phyloP scores from a whole-genome alignment of 1,140 invertebrate genomes.

The Oedothorax gibbosus region DNA sequence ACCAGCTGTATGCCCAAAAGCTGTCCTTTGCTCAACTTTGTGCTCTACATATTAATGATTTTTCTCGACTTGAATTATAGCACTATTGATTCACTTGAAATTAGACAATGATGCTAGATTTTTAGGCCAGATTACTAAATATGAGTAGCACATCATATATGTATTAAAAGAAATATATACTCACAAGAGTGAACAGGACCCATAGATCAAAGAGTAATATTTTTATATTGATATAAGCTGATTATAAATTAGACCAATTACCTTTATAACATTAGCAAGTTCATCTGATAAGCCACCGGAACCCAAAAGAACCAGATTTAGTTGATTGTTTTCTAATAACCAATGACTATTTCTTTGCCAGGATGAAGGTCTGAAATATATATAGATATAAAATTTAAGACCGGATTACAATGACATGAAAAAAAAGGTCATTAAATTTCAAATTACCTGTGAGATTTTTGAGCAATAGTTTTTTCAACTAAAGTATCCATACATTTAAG shows the following conservation, averaged over 20 bases:
- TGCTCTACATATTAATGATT: no score
- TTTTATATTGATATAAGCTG: no score
- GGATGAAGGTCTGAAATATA: conserved; percentile 73
- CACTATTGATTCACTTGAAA: no score
- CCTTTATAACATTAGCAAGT: conserved; percentile 81
- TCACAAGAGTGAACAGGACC: no score
- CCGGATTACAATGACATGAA: background rate
- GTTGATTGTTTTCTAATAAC: conserved; percentile 78
- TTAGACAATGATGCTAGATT: no score
- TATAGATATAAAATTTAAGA: background rate
- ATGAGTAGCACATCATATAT: no score
- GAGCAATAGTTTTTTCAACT: conserved; percentile 71
- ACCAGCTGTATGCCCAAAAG: no score
- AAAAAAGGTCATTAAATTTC: background rate
- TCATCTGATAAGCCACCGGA: conserved; percentile 82
- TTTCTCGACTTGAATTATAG: no score
- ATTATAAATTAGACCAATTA: conserved; percentile 65
- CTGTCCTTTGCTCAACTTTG: no score
- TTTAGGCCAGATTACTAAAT: no score
- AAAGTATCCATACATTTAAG: conserved; percentile 89
- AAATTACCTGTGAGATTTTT: conserved; percentile 62
- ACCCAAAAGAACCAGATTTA: conserved; percentile 76
- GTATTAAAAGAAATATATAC: no score
- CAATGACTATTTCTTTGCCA: conserved; percentile 78
- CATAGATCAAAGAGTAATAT: no score